Evolutionary conservation across 1,140 invertebrate genomes (phyloP).

Genomic region (Bombyx mandarina): DNA sequence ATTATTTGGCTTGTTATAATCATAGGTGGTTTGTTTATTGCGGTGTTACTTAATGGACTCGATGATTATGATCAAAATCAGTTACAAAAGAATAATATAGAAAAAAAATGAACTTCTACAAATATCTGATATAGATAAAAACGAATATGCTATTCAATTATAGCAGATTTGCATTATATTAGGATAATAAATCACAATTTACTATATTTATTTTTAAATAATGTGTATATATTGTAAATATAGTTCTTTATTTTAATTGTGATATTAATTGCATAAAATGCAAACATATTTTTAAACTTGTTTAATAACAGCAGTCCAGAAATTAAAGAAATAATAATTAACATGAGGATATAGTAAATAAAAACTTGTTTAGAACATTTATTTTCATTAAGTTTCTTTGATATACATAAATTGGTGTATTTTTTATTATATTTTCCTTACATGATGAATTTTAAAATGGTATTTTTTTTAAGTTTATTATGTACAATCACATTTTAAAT

Average conservation of each 20-base stretch:
- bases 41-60: slow-evolving; percentile 27
- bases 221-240: neutral
- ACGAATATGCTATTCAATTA: too few species aligned
- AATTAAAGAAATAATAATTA: too few species aligned
- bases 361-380: neutral
- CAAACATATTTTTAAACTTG: neutral
- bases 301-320: too few species aligned
- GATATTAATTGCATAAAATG: neutral
- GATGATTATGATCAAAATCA: slow-evolving; percentile 36
- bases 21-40: slow-evolving; percentile 25
- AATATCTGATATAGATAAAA: too few species aligned
- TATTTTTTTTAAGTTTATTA: neutral
- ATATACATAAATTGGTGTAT: neutral
- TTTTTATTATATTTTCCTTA: neutral
- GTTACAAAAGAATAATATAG: slow-evolving; percentile 8
- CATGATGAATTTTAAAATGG: neutral
- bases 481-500: slow-evolving; percentile 28
- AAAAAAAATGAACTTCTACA: neutral
- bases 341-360: neutral
- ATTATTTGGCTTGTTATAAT: slow-evolving; percentile 28
- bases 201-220: neutral
- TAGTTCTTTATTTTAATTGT: neutral
- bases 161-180: neutral
- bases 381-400: neutral
- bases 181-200: neutral